phyloP scores from a whole-genome alignment of 2,797 vertebrate genomes.

The Gadopsis marmoratus region DNA sequence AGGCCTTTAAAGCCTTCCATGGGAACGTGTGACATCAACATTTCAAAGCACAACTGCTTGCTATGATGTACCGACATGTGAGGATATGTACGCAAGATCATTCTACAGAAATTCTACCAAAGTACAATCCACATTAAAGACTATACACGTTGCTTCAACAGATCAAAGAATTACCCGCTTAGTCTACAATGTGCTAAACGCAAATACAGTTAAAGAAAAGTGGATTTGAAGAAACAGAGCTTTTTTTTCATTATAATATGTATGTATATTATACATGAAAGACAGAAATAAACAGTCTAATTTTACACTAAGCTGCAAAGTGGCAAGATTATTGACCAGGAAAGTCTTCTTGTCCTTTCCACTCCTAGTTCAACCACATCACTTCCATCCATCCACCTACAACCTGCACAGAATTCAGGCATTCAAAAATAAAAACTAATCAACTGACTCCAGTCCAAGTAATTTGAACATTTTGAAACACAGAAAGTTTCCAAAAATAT shows the following conservation, averaged over 20 bases:
- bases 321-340: conserved; percentile 14
- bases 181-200: not conserved
- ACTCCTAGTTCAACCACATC: conserved; percentile 28
- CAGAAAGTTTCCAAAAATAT: not conserved
- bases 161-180: not conserved
- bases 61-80: conserved; percentile 16
- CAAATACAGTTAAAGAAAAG: not conserved
- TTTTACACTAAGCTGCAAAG: not conserved
- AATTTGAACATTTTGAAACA: not conserved
- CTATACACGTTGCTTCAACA: no score
- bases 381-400: conserved; percentile 1
- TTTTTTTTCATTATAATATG: not conserved
- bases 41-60: conserved; percentile 1
- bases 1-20: conserved; percentile 35
- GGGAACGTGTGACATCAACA: conserved; percentile 54
- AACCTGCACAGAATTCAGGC: conserved; percentile 8
- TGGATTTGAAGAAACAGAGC: not conserved
- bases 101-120: conserved; percentile 9
- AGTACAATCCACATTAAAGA: conserved; percentile 13
- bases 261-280: not conserved
- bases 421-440: not conserved
- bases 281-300: not conserved
- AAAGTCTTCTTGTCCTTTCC: conserved; percentile 46
- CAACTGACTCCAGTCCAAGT: not conserved
- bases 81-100: not conserved